Evolutionary conservation across 2,888 invertebrate genomes (phyloP), one percentile per base, ranked within the genome.

Genomic region (Caenorhabditis sp.): DNA sequence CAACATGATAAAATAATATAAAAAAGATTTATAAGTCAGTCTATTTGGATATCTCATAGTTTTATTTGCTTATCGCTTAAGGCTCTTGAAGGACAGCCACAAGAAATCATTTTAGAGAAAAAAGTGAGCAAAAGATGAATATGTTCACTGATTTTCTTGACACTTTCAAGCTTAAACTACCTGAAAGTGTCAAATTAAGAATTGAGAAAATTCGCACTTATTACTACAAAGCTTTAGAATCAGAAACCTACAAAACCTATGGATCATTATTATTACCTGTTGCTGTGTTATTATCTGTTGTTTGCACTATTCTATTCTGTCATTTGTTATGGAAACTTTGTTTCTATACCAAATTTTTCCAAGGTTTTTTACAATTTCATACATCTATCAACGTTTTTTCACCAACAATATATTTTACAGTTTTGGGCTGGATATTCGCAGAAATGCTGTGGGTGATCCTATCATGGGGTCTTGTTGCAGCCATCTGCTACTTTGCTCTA

Each of bases 381-480:
- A 8, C 36, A 36, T 36, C 12, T 36, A 8, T 8, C 36, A 36
- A 31, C 62, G 51, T 23, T n/a, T 23, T 5, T 26, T 54, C 23
- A 51, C 49, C 5, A 36, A 53, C 10, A 53, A 53, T 12, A 50
- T 24, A 21, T 5, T 54, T 66, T 70, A 4, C 66, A 76, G 69
- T 76, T 63, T 70, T 76, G 68, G 71, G 76, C 61, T 76, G 69
- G 76, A 59, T 76, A 58, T 62, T 75, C 67, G 79, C 74, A 59
- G 76, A 79, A 62, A 78, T 83, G 74, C 67, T 81, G 70, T 82
- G 83, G 81, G 72, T 83, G 66, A 74, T 85, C 65, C 73, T 84
- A 17, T 83, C 85, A 6, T 86, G 86, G 86, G 77, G 82, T 59
- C 71, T 83, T 49, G 82, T 86, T 59, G 85, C 81, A 54, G 76